Conservation (phyloP, 2,797 vertebrate genomes). For the Melanotaenia maccullochi region DNA sequence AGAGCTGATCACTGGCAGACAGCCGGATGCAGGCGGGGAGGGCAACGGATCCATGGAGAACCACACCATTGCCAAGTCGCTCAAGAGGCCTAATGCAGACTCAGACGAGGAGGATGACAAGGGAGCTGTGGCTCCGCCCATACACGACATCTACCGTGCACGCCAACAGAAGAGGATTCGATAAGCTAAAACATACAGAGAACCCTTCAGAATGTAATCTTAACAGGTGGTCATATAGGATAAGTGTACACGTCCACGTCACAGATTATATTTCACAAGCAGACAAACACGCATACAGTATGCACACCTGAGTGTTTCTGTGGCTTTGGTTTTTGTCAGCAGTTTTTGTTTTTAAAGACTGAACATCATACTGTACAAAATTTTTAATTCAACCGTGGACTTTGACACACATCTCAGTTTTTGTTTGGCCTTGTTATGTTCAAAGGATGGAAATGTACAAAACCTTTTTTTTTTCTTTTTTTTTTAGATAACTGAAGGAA, state of each 20-base stretch:
- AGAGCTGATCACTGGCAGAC: constrained; percentile 92
- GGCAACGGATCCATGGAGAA: constrained; percentile 95
- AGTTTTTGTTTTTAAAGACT: constrained; percentile 88
- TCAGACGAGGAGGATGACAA: constrained; percentile 98
- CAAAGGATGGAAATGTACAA: constrained; percentile 69
- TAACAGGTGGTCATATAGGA: constrained; percentile 40
- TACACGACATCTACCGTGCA: constrained; percentile 97
- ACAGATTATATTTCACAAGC: constrained; percentile 46
- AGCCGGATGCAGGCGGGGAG: constrained; percentile 88
- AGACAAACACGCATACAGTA: constrained; percentile 30
- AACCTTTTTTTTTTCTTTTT: constrained; percentile 54
- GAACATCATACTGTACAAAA: constrained; percentile 84
- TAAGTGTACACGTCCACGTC: constrained; percentile 43
- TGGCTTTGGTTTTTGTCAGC: constrained; percentile 72
- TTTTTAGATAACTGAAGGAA: constrained; percentile 82
- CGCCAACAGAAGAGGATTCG: constrained; percentile 98
- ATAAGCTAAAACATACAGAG: constrained; percentile 74
- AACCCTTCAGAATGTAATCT: constrained; percentile 70
- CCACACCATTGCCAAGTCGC: constrained; percentile 88
- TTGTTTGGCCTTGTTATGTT: constrained; percentile 82
- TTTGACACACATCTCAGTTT: constrained; percentile 74
- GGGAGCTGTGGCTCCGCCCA: constrained; percentile 93
- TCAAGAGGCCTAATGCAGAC: constrained; percentile 97
- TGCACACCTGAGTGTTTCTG: constrained; percentile 58
- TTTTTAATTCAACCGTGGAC: constrained; percentile 82